A percentile compares a stretch with the other conserved stretches of the same genome.
Conservation (phyloP, 2,797 vertebrate species). For the Micrastur ruficollis region DNA sequence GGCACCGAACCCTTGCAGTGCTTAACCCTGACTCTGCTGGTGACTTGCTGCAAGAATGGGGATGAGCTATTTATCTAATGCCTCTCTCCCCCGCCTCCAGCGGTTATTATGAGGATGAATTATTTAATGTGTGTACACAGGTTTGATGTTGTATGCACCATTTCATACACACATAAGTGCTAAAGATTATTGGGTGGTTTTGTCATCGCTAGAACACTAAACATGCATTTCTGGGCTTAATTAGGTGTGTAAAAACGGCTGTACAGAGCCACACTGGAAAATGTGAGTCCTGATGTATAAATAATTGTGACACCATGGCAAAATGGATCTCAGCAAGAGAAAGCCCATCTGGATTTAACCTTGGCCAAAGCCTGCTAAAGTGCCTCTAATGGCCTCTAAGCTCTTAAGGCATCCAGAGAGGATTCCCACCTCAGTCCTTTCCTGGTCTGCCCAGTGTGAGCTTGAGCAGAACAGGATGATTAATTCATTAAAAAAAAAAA, state of each 20-base stretch:
- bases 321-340: neutral
- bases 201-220: neutral
- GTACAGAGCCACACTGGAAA: neutral
- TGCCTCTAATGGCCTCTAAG: neutral
- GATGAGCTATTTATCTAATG: neutral
- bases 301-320: neutral
- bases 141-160: constrained; percentile 37
- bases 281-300: neutral
- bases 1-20: accelerated
- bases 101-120: constrained; percentile 7
- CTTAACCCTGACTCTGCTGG: neutral
- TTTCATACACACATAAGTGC: constrained; percentile 35
- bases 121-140: constrained; percentile 43
- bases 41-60: neutral
- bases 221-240: constrained; percentile 12
- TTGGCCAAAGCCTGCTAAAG: neutral
- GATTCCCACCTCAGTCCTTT: neutral
- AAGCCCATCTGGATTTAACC: neutral
- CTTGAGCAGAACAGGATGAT: neutral
- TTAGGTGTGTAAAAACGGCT: constrained; percentile 33
- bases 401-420: neutral
- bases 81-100: neutral
- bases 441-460: neutral
- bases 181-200: constrained; percentile 9
- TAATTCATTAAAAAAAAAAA: neutral